Base-by-base conservation (phyloP, 2,888 invertebrate species). In the Lasioglossum leucozonium region DNA sequence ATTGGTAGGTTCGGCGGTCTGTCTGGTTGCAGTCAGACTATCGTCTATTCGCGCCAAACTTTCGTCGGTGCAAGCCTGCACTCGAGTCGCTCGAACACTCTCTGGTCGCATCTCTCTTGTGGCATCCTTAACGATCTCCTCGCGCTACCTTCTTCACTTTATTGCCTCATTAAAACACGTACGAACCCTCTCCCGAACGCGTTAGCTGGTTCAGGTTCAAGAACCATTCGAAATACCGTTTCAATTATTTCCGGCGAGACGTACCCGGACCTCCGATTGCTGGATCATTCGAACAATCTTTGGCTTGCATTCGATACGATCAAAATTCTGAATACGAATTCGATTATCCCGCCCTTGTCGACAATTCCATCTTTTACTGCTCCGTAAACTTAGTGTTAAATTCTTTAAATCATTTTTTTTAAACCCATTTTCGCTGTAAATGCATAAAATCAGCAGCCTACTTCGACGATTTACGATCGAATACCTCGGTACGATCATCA, bases 21-120 rank as follows among this genome's bases (percentile, higher is more conserved):
- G 69, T 58, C 58, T 16, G 58, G 44, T 72, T 83, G 85, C 79
- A 85, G 47, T 78, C 37, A 30, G 47, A 76, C 72, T 83, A 76
- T 82, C 67, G 22, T 75, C 65, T 42, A 62, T 30, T 18, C 62
- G 8, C 69, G 55, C 30, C 47, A 51, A 51, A 51, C 51, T 51
- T 51, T 51, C 51, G 22, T 51, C 51, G 51, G 22, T 51, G 26
- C 58, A 30, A 58, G 58, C 58, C 58, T 58, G 58, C 58, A 34
- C 62, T 81, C 55, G 10, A 67, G 18, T 37, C 34, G 69, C 18
- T 42, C 16, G 16, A 73, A 67, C 51, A 34, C 42, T 55, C 22
- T 16, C 58, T 11, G 13, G 3, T 22, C 10, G 22, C 22, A 37
- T 58, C 58, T 58, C 58, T 51, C 67, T 55, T 37, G 34, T 72